Conservation (phyloP, 2,797 vertebrate genomes). For the Amniataba percoides region DNA sequence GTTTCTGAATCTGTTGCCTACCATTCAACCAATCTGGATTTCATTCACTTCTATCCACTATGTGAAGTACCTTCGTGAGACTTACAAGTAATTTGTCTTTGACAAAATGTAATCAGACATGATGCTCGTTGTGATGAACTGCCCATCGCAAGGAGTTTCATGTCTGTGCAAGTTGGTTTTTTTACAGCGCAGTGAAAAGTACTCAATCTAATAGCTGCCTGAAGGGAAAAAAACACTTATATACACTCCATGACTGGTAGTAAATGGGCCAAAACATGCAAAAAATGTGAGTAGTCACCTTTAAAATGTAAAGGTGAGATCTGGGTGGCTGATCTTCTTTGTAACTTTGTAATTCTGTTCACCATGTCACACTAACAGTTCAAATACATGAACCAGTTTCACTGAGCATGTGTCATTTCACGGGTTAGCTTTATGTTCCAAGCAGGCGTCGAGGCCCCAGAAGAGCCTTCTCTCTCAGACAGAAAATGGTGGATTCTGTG, state of each 20-base stretch:
- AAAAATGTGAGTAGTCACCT: not conserved
- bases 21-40: not conserved
- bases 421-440: not conserved
- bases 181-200: not conserved
- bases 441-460: slow-evolving; percentile 4
- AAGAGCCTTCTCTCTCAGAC: slow-evolving; percentile 8
- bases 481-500: slow-evolving; percentile 44
- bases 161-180: slow-evolving; percentile 33
- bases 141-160: slow-evolving; percentile 25
- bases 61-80: slow-evolving; percentile 20
- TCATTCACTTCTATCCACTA: not conserved
- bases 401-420: slow-evolving; percentile 18
- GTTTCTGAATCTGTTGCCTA: not conserved
- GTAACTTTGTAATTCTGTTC: not conserved
- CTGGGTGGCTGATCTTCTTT: not conserved
- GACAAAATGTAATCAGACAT: not conserved
- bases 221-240: not conserved
- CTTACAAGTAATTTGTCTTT: slow-evolving; percentile 3
- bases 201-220: not conserved
- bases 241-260: not conserved
- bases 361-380: not conserved
- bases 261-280: not conserved
- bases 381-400: not conserved
- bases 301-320: not conserved
- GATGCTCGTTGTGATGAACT: slow-evolving; percentile 20